These are phyloP conservation scores for Archivesica marissinica DNA, from an alignment of 1,140 invertebrate species.

Conservation along the genomic window DNA sequence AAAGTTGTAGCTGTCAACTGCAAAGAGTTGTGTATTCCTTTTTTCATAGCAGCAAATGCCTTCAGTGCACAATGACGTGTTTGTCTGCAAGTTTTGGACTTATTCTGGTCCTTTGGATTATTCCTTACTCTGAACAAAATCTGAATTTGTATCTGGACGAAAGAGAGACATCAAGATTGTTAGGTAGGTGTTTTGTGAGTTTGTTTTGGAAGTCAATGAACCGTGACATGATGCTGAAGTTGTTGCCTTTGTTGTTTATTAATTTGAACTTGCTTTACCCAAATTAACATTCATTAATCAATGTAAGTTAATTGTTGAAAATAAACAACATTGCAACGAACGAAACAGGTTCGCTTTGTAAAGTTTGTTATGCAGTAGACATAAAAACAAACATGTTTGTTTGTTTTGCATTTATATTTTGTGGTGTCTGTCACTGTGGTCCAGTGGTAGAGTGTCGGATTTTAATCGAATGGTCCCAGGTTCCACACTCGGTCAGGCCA, in stretches of 20 bases:
- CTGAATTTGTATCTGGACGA: slow-evolving; percentile 58
- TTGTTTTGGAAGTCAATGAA: slow-evolving; percentile 22
- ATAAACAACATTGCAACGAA: no score
- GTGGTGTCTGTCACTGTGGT: no score
- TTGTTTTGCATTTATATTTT: no score
- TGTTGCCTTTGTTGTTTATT: neutral
- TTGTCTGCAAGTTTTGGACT: slow-evolving; percentile 52
- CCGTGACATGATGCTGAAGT: slow-evolving; percentile 17
- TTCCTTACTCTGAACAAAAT: slow-evolving; percentile 56
- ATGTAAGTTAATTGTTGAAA: no score
- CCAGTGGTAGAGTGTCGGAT: no score
- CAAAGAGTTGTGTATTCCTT: slow-evolving; percentile 28
- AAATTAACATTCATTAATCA: no score
- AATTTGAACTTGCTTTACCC: no score
- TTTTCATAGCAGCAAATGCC: slow-evolving; percentile 52
- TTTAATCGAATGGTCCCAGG: no score
- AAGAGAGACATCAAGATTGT: slow-evolving; percentile 47
- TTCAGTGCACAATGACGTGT: slow-evolving; percentile 57
- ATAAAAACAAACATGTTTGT: no score
- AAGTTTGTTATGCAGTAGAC: no score
- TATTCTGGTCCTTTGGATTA: slow-evolving; percentile 57
- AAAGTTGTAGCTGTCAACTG: slow-evolving; percentile 50
- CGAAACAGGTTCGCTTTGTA: no score
- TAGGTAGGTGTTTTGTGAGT: slow-evolving; percentile 50
- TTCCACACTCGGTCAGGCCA: no score